Evolutionary conservation across 1,140 invertebrate genomes (phyloP).

Genomic region (Drosophila tsacasi): DNA sequence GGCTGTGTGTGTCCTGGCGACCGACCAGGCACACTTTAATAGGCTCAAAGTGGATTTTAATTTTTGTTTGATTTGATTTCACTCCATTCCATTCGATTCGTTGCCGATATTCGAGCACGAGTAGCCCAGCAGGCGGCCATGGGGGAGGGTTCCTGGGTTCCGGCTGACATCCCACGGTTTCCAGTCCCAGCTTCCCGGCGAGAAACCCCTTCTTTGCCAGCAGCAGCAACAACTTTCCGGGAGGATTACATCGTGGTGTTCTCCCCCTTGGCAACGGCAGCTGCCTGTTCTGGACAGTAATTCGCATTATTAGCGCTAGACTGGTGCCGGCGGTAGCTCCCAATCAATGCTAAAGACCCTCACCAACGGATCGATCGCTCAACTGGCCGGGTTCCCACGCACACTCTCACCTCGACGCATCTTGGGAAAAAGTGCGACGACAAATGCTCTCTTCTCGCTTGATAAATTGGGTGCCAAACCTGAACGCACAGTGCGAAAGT

Average conservation of each 20-base stretch:
- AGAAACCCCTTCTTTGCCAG: conserved; percentile 37
- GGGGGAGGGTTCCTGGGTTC: conserved; percentile 62
- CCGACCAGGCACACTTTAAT: conserved; percentile 75
- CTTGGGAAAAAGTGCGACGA: conserved; percentile 57
- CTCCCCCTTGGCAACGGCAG: conserved; percentile 40
- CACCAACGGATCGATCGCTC: conserved; percentile 12
- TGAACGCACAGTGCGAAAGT: conserved; percentile 60
- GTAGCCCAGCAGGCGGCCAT: conserved; percentile 57
- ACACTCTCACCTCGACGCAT: conserved; percentile 38
- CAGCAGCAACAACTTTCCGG: conserved; percentile 50
- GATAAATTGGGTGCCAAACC: conserved; percentile 80
- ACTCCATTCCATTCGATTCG: conserved; percentile 68
- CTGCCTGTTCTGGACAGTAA: conserved; percentile 66
- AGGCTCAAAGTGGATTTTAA: conserved; percentile 85
- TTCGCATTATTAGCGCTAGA: conserved; percentile 76
- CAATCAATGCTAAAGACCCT: conserved; percentile 43
- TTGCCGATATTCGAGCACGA: conserved; percentile 43
- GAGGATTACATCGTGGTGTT: conserved; percentile 68
- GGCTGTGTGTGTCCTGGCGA: conserved; percentile 32
- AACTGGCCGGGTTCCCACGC: conserved; percentile 72
- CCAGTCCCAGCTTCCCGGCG: conserved; percentile 10
- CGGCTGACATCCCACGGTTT: conserved; percentile 25
- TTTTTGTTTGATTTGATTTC: conserved; percentile 81
- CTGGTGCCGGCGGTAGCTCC: conserved; percentile 47
- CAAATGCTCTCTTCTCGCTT: conserved; percentile 54